Conservation (phyloP, 2,797 vertebrate genomes). For the Lycodopsis pacificus region DNA sequence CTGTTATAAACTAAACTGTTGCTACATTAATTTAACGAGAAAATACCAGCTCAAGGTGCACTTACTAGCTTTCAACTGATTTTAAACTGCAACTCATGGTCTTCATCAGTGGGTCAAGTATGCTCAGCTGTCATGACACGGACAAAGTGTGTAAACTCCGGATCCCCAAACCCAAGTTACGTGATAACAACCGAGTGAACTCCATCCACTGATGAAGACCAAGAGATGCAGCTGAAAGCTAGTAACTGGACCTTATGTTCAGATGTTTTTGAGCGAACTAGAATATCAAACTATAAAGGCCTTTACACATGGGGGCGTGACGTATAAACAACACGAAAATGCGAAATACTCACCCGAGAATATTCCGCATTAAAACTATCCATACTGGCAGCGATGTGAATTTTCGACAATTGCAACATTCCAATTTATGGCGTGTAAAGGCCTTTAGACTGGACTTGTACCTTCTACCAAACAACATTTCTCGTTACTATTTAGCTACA, state of each 20-base stretch:
- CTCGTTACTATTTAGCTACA: conserved; percentile 25
- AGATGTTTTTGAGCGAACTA: background rate
- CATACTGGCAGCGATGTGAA: no score
- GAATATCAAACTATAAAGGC: background rate
- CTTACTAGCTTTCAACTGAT: background rate
- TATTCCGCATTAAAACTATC: background rate
- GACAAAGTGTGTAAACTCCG: background rate
- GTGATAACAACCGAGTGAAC: background rate
- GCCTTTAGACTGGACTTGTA: background rate
- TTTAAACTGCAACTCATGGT: background rate
- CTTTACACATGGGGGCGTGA: background rate
- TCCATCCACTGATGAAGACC: background rate
- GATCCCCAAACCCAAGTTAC: background rate
- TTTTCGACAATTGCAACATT: no score
- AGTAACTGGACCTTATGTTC: conserved; percentile 18
- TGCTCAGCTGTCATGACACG: background rate
- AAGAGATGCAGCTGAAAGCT: background rate
- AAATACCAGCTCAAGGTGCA: background rate
- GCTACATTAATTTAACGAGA: background rate
- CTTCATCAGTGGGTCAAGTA: background rate
- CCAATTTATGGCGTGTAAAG: background rate
- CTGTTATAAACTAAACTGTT: background rate
- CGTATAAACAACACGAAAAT: background rate
- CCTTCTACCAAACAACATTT: conserved; percentile 4
- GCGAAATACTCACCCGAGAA: background rate